A percentile compares a stretch with the other conserved stretches of the same genome.
phyloP scores from a whole-genome alignment of 2,888 invertebrate species.

The Metalampra italica region DNA sequence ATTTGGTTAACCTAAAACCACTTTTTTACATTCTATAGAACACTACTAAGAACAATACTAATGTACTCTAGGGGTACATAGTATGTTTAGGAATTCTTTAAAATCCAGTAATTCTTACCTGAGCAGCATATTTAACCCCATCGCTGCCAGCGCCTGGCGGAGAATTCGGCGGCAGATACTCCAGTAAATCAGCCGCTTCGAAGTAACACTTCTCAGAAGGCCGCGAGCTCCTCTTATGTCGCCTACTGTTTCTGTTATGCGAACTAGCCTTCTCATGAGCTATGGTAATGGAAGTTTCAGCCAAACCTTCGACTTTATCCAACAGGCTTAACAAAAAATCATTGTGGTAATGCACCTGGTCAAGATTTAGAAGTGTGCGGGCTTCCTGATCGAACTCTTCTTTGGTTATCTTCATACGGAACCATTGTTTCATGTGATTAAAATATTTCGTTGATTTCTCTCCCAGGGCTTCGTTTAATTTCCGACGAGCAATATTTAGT shows the following conservation, averaged over 20 bases:
- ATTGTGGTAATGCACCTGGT: slow-evolving; percentile 90
- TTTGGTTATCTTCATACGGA: slow-evolving; percentile 85
- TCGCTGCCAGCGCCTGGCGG: slow-evolving; percentile 73
- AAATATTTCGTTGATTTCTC: slow-evolving; percentile 85
- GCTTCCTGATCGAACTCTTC: slow-evolving; percentile 91
- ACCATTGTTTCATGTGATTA: slow-evolving; percentile 86
- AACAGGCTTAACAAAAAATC: slow-evolving; percentile 89
- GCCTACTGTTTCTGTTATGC: slow-evolving; percentile 63
- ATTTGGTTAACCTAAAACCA: no score
- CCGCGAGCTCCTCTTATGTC: slow-evolving; percentile 75
- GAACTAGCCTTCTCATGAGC: slow-evolving; percentile 63
- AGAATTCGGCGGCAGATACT: slow-evolving; percentile 77
- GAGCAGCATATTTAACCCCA: slow-evolving; percentile 70
- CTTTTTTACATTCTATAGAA: no score
- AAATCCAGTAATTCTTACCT: slow-evolving; percentile 34
- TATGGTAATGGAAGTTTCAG: slow-evolving; percentile 62
- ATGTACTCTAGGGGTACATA: no score
- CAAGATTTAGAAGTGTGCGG: slow-evolving; percentile 83
- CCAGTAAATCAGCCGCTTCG: slow-evolving; percentile 79
- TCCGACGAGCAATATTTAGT: slow-evolving; percentile 80
- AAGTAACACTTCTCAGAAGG: slow-evolving; percentile 79
- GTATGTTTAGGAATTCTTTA: no score
- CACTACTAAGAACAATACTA: no score
- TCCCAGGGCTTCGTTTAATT: slow-evolving; percentile 80
- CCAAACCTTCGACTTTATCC: slow-evolving; percentile 82